These are phyloP conservation scores for Spodoptera littoralis DNA, from an alignment of 2,888 invertebrate species.

Conservation along the genomic window DNA sequence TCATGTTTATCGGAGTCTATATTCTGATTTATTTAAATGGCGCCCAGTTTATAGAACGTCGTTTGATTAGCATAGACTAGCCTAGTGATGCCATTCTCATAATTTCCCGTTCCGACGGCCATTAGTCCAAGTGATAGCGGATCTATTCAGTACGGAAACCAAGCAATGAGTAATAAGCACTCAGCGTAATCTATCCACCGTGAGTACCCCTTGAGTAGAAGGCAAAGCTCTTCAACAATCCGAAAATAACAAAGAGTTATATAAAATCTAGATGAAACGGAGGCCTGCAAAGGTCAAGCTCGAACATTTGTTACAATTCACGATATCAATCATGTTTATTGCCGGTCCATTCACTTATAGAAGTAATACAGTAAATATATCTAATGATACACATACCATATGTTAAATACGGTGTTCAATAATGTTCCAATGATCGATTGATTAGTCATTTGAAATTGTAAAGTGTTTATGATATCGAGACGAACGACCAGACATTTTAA, in stretches of 20 bases:
- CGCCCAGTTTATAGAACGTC: slow-evolving; percentile 15
- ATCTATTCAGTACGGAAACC: slow-evolving; percentile 30
- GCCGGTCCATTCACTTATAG: slow-evolving; percentile 15
- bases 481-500: slow-evolving; percentile 26
- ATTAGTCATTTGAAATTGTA: slow-evolving; percentile 30
- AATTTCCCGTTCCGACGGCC: slow-evolving; percentile 16
- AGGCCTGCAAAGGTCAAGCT: slow-evolving; percentile 31
- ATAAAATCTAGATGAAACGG: slow-evolving; percentile 33
- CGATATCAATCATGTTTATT: slow-evolving; percentile 44
- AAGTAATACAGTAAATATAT: slow-evolving; percentile 18
- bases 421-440: slow-evolving; percentile 19
- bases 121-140: slow-evolving; percentile 33
- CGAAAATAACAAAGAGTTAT: slow-evolving; percentile 42
- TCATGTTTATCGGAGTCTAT: slow-evolving; percentile 38
- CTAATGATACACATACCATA: slow-evolving; percentile 9
- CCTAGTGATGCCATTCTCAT: slow-evolving; percentile 17
- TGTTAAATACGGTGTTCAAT: slow-evolving; percentile 24
- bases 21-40: slow-evolving; percentile 34
- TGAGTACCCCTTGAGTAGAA: slow-evolving; percentile 6
- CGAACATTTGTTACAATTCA: slow-evolving; percentile 36
- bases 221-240: slow-evolving; percentile 14
- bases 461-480: slow-evolving; percentile 33
- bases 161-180: slow-evolving; percentile 31
- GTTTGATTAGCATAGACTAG: slow-evolving; percentile 23
- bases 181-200: slow-evolving; percentile 23